Percentiles rank a stretch among this genome's conserved stretches.
These are phyloP conservation scores for Tortricodes alternella DNA, from an alignment of 2,888 invertebrate genomes.

Conservation along the genomic window DNA sequence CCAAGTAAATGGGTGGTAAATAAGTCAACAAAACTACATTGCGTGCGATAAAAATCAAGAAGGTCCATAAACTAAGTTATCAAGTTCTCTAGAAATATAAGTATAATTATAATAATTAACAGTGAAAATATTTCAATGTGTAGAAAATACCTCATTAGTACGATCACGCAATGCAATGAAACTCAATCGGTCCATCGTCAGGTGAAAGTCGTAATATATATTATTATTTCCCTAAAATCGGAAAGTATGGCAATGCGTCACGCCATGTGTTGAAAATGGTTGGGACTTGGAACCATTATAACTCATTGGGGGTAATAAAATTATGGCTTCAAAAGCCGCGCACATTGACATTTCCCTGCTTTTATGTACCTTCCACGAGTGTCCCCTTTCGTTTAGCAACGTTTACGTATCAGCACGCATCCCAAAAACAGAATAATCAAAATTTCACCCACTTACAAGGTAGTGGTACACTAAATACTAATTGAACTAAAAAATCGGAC, in stretches of 20 bases:
- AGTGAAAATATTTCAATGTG: constrained; percentile 7
- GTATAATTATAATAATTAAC: constrained; percentile 4
- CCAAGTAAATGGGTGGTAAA: neutral
- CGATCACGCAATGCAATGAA: constrained; percentile 13
- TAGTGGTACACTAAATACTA: too few relatives aligned
- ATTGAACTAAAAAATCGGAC: too few relatives aligned
- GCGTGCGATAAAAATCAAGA: constrained; percentile 11
- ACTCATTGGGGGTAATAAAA: constrained; percentile 19
- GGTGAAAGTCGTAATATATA: neutral
- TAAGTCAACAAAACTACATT: neutral
- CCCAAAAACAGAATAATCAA: too few relatives aligned
- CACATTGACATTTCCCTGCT: neutral
- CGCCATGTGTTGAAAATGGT: constrained; percentile 19
- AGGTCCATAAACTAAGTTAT: neutral
- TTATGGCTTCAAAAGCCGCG: constrained; percentile 1
- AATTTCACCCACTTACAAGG: too few relatives aligned
- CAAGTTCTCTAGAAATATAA: neutral
- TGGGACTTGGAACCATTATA: constrained; percentile 12
- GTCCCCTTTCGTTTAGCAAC: neutral
- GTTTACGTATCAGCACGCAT: too few relatives aligned
- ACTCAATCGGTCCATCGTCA: constrained; percentile 1
- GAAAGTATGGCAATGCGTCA: constrained; percentile 16
- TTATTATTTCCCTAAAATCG: neutral
- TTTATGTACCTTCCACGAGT: neutral
- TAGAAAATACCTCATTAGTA: constrained; percentile 19